These are phyloP conservation scores for Drosophila grimshawi DNA, from an alignment of 1,140 invertebrate genomes.

Conservation along the genomic window DNA sequence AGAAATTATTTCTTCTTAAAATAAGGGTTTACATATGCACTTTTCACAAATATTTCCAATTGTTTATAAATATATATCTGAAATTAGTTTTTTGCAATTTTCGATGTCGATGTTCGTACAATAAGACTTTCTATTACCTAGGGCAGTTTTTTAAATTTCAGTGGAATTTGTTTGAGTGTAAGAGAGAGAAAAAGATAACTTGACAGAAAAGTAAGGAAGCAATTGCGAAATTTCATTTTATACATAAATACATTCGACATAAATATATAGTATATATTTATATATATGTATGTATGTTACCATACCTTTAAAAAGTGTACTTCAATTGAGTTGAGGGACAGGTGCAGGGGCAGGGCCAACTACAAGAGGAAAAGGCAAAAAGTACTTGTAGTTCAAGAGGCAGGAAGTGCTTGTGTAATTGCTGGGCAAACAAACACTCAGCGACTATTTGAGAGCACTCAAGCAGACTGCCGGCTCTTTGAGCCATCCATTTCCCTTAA, in stretches of 20 bases:
- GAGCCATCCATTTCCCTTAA: constrained; percentile 18
- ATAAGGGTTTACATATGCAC: too few relatives aligned
- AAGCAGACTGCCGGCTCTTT: not conserved
- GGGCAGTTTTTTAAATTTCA: too few relatives aligned
- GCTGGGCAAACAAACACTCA: constrained; percentile 46
- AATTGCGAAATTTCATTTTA: constrained; percentile 23
- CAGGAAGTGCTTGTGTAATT: constrained; percentile 48
- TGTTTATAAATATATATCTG: too few relatives aligned
- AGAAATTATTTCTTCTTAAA: too few relatives aligned
- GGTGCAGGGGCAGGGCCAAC: not conserved
- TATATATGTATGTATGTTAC: not conserved
- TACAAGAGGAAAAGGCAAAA: not conserved
- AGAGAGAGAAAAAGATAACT: not conserved
- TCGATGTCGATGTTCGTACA: too few relatives aligned
- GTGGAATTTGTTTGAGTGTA: too few relatives aligned
- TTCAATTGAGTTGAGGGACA: constrained; percentile 9
- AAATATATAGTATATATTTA: not conserved
- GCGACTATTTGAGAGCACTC: constrained; percentile 29
- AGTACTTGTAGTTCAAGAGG: constrained; percentile 14
- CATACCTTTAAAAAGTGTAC: constrained; percentile 12
- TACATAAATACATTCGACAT: constrained; percentile 25
- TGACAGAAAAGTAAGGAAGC: not conserved
- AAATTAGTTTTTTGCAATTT: too few relatives aligned
- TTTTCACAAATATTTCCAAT: too few relatives aligned
- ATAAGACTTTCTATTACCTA: too few relatives aligned